A percentile compares a stretch with the other conserved stretches of the same genome.
Conservation (phyloP, 2,113 vertebrate genomes). For the Emydocephalus ijimae region DNA sequence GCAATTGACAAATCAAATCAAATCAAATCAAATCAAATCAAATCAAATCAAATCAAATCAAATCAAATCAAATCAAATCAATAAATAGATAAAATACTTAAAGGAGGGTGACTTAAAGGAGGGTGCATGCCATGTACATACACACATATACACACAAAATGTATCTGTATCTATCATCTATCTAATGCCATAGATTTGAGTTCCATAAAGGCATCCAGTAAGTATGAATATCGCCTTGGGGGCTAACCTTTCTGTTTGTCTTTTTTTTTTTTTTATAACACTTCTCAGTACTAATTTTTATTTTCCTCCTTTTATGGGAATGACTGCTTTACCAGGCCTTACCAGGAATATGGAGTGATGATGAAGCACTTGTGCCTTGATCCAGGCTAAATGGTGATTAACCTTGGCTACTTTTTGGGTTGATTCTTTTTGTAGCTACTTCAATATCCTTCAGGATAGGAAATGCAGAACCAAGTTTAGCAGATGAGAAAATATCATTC, state of each 20-base stretch:
- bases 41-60: no score
- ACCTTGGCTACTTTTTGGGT: not conserved
- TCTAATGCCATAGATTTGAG: not conserved
- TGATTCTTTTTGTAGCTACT: not conserved
- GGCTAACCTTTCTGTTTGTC: not conserved
- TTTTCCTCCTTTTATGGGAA: not conserved
- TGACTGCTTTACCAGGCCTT: slow-evolving; percentile 4
- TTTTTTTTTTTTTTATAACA: not conserved
- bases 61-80: no score
- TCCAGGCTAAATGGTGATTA: not conserved
- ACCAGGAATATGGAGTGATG: not conserved
- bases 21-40: no score
- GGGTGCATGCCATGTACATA: no score
- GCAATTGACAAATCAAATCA: no score
- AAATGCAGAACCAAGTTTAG: not conserved
- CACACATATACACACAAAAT: not conserved
- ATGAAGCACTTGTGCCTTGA: not conserved
- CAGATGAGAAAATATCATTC: not conserved
- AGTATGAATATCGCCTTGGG: not conserved
- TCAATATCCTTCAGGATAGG: not conserved
- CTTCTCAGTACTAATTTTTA: not conserved
- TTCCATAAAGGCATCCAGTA: not conserved
- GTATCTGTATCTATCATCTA: not conserved
- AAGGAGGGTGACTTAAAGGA: not conserved
- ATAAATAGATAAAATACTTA: not conserved